phyloP scores from a whole-genome alignment of 2,797 vertebrate genomes.

The Poeciliopsis paucimaculata region DNA sequence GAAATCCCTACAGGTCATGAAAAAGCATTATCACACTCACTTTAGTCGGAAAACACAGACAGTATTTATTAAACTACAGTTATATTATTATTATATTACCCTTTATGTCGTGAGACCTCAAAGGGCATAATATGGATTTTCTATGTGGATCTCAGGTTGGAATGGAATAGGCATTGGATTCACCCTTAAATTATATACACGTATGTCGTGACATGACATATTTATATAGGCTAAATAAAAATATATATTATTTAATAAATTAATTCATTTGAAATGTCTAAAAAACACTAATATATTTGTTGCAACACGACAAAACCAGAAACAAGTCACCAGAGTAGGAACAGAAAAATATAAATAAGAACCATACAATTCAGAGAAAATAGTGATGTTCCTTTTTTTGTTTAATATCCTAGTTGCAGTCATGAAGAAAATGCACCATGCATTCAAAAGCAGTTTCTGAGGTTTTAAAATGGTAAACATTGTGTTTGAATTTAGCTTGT shows the following conservation, averaged over 20 bases:
- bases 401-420: no score
- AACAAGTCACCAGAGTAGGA: no score
- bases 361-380: no score
- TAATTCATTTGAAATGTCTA: neutral
- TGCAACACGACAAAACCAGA: no score
- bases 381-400: no score
- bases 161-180: neutral
- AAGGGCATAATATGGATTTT: neutral
- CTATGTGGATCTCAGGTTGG: neutral
- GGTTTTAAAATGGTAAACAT: no score
- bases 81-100: neutral
- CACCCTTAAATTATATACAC: neutral
- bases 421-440: no score
- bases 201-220: neutral
- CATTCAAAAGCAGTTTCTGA: no score
- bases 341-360: no score
- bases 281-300: neutral
- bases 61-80: neutral
- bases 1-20: neutral
- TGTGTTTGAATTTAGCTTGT: no score
- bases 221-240: no score
- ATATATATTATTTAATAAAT: neutral
- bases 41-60: neutral
- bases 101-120: no score
- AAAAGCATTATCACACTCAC: neutral